Percentiles rank a stretch among this genome's conserved stretches.
phyloP scores from a whole-genome alignment of 2,113 vertebrate species.

The Phainopepla nitens region DNA sequence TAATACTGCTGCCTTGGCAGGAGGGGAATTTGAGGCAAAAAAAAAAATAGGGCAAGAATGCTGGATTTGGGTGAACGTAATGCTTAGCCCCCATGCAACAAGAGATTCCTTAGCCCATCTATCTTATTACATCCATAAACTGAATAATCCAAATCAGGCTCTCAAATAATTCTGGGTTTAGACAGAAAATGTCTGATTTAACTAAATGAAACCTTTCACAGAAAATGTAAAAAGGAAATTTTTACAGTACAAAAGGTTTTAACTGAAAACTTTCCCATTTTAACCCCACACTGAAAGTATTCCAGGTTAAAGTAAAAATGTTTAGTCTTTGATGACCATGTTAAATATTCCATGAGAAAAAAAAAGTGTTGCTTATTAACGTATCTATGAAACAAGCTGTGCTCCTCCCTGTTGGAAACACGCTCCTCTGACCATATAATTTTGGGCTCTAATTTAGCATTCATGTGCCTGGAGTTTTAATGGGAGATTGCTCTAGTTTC shows the following conservation, averaged over 20 bases:
- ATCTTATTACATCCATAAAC: neutral
- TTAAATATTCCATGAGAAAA: neutral
- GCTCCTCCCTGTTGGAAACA: neutral
- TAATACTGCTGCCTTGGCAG: neutral
- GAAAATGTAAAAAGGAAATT: neutral
- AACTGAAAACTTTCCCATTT: neutral
- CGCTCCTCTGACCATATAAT: neutral
- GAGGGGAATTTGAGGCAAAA: neutral
- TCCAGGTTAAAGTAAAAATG: neutral
- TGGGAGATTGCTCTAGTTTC: neutral
- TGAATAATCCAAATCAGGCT: neutral
- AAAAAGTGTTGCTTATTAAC: neutral
- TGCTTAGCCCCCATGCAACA: neutral
- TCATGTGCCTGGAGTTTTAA: neutral
- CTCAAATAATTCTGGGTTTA: neutral
- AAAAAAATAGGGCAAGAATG: neutral
- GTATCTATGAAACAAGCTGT: neutral
- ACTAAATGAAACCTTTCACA: neutral
- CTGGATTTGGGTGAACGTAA: neutral
- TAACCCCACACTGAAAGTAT: neutral
- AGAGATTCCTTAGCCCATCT: neutral
- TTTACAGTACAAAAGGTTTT: neutral
- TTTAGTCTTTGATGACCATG: neutral
- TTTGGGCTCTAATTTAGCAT: neutral
- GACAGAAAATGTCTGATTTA: neutral